Percentiles rank a stretch among this genome's conserved stretches.
Conservation (phyloP, 2,888 invertebrate species). For the Ennomos quercinarius region DNA sequence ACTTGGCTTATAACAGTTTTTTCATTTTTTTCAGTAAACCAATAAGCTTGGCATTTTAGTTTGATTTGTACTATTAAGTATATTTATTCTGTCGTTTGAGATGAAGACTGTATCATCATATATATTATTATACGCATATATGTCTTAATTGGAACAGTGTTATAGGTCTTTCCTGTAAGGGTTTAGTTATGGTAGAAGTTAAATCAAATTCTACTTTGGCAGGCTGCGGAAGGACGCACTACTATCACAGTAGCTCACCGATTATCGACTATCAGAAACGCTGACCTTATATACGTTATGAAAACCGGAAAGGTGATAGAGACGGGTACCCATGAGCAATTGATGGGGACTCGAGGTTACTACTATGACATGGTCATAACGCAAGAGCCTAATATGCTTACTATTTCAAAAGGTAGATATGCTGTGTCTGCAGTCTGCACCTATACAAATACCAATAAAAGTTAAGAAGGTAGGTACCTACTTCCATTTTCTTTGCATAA, state of each 20-base stretch:
- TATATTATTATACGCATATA: too few species aligned
- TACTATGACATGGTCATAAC: slow-evolving; percentile 87
- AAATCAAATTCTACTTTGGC: not conserved
- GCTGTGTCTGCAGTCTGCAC: not conserved
- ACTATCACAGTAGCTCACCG: slow-evolving; percentile 93
- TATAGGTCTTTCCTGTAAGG: too few species aligned
- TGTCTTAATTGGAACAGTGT: too few species aligned
- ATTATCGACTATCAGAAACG: slow-evolving; percentile 88
- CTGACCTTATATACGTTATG: slow-evolving; percentile 81
- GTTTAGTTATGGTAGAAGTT: too few species aligned
- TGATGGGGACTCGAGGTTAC: slow-evolving; percentile 85
- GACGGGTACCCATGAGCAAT: slow-evolving; percentile 87
- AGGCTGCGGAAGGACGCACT: slow-evolving; percentile 90
- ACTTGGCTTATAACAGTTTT: too few species aligned
- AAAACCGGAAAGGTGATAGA: slow-evolving; percentile 87
- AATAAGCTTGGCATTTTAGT: too few species aligned
- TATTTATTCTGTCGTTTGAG: too few species aligned
- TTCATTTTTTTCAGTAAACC: too few species aligned
- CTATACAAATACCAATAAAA: too few species aligned
- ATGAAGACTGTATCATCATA: too few species aligned
- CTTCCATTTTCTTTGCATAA: not conserved
- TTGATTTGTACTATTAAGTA: too few species aligned
- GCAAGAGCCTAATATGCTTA: slow-evolving; percentile 64
- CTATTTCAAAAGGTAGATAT: slow-evolving; percentile 46
- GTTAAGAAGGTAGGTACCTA: too few species aligned